Base-by-base conservation (phyloP, 2,888 invertebrate genomes). In the Lysandra bellargus region DNA sequence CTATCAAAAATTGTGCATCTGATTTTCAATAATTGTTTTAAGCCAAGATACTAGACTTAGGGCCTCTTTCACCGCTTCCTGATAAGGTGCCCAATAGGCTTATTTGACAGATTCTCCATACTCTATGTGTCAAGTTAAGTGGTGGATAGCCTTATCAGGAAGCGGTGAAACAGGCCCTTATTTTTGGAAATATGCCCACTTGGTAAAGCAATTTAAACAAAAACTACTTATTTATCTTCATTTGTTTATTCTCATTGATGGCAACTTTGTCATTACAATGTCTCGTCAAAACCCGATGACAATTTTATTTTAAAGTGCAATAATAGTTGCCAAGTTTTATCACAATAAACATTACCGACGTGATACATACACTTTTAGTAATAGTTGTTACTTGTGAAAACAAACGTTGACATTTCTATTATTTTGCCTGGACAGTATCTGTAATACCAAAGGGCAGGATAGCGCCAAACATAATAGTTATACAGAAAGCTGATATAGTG, bases 281-380 rank as follows among this genome's bases (percentile, higher is more conserved):
- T 69, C 69, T 69, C 33, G 33, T 69, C 69, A 69, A 69, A 69
- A 69, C 69, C 69, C 33, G 69, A 69, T 69, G 69, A 69, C 69
- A 69, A 17, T 33, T 69, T 5, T 69, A 69, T 69, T 69, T 69
- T 33, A 69, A 69, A 33, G 12, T 69, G 69, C 33, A 69, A 33
- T 69, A 37, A 37, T 69, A 23, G 33, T 69, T 69, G 69, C 33
- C 69, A 69, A 69, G 69, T 69, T 69, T 69, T 69, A 33, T 69
- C 6, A 69, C 33, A 69, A 33, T 33, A 33, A 69, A 69, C 14
- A 64, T 64, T 64, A 30, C 64, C 33, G 69, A 33, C 69, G 30
- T 30, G 69, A 69, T 33, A 69, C 69, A 69, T 33, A 69, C 69
- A 69, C 69, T 69, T 33, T 69, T 37, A 30, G 33, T 37, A 69